Evolutionary conservation across 2,888 invertebrate genomes (phyloP).

Genomic region (Epinotia nisella): DNA sequence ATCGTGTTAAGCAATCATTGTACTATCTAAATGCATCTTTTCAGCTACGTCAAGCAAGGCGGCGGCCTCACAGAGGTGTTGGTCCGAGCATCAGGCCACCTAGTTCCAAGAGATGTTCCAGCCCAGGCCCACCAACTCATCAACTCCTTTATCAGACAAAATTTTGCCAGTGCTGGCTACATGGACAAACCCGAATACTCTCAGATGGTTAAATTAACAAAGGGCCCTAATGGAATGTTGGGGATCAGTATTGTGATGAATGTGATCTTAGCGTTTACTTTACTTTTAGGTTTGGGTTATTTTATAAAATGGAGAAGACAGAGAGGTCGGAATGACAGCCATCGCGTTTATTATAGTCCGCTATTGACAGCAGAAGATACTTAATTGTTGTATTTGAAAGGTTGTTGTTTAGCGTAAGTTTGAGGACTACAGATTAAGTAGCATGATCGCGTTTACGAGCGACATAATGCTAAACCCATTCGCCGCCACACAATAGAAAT

Average conservation of each 20-base stretch:
- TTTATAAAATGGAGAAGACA: conserved; percentile 60
- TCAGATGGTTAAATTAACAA: conserved; percentile 7
- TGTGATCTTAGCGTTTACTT: conserved; percentile 57
- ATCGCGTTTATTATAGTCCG: conserved; percentile 59
- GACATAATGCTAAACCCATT: no score
- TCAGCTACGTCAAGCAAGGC: conserved; percentile 83
- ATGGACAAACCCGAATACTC: conserved; percentile 18
- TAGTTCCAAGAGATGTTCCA: conserved; percentile 86
- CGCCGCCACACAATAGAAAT: no score
- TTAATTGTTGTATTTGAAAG: background rate
- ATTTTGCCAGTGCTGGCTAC: conserved; percentile 52
- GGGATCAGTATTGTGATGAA: conserved; percentile 66
- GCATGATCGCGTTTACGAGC: no score
- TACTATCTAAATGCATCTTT: conserved; percentile 29
- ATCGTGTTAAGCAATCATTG: background rate
- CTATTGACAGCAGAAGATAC: conserved; percentile 11
- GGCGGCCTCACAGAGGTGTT: conserved; percentile 83
- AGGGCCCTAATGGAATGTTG: conserved; percentile 53
- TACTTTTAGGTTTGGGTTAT: conserved; percentile 56
- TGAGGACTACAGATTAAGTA: background rate
- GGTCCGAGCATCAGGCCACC: conserved; percentile 86
- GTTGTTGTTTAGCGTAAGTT: background rate
- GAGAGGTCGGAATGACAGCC: conserved; percentile 58
- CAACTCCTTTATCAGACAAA: conserved; percentile 61
- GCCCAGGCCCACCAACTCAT: conserved; percentile 67